Conservation (phyloP, 30 jellyfish, hydroid and myxozoan species). For the Pelagia noctiluca region DNA sequence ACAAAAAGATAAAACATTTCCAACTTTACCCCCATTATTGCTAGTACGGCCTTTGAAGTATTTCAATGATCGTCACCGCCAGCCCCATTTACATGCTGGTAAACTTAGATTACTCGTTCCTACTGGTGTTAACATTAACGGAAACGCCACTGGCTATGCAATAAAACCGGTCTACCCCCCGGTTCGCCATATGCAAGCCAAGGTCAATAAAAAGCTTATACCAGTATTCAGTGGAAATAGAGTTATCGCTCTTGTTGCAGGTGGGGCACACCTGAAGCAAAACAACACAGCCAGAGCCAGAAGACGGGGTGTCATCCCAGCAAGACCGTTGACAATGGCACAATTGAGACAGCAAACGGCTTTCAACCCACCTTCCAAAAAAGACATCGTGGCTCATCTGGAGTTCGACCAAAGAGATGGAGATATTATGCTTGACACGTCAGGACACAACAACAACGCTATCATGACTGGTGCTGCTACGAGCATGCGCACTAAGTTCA, state of each 20-base stretch:
- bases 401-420: conserved; percentile 90
- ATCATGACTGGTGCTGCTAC: conserved; percentile 91
- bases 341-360: conserved; percentile 75
- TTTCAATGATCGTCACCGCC: conserved; percentile 52
- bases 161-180: conserved; percentile 71
- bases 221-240: conserved; percentile 79
- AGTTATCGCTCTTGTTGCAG: conserved; percentile 71
- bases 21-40: conserved; percentile 70
- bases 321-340: conserved; percentile 44
- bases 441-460: conserved; percentile 91
- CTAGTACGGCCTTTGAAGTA: conserved; percentile 92
- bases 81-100: conserved; percentile 96
- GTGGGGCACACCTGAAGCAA: conserved; percentile 57
- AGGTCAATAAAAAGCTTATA: conserved; percentile 58
- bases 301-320: conserved; percentile 75
- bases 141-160: conserved; percentile 44
- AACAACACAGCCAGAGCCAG: conserved; percentile 67
- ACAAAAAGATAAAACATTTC: conserved; percentile 37
- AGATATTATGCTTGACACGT: conserved; percentile 78
- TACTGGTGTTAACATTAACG: conserved; percentile 50
- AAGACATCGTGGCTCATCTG: conserved; percentile 72
- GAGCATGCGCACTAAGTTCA: conserved; percentile 79
- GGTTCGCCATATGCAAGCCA: conserved; percentile 26
- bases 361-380: conserved; percentile 77
- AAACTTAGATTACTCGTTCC: conserved; percentile 85